A percentile compares a stretch with the other conserved stretches of the same genome.
Conservation (phyloP, 92 coral and sea anemone genomes). For the Siderastrea siderea region DNA sequence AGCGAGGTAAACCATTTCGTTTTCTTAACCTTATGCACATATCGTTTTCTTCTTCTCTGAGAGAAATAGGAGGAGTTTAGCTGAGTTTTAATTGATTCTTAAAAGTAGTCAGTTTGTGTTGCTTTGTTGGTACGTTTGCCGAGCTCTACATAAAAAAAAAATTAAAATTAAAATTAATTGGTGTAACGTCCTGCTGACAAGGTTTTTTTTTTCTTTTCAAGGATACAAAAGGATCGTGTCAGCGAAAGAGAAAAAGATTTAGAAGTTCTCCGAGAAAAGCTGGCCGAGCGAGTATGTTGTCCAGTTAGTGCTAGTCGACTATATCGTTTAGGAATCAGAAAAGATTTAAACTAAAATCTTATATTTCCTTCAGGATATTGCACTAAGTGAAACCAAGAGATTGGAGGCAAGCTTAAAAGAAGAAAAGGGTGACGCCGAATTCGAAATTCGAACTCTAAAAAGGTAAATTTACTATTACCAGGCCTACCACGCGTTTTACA, state of each 20-base stretch:
- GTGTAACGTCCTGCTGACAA: too few species aligned
- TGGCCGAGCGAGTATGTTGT: constrained; percentile 70
- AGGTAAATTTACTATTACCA: constrained; percentile 37
- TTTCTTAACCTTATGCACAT: too few species aligned
- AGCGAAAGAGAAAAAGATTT: constrained; percentile 82
- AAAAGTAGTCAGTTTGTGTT: too few species aligned
- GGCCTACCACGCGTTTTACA: neutral
- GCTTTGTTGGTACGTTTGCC: too few species aligned
- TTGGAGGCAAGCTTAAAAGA: constrained; percentile 67
- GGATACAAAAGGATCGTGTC: constrained; percentile 96
- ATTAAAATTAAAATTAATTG: too few species aligned
- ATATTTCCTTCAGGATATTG: constrained; percentile 52
- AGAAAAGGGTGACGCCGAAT: constrained; percentile 78
- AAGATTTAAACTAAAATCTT: neutral
- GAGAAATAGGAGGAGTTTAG: too few species aligned
- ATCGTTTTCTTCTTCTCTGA: too few species aligned
- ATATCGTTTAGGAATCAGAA: too few species aligned
- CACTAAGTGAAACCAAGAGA: constrained; percentile 67
- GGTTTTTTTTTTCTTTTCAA: constrained; percentile 13
- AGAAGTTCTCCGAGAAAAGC: constrained; percentile 77
- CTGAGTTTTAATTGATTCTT: too few species aligned
- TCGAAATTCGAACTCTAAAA: constrained; percentile 70
- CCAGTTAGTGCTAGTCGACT: neutral
- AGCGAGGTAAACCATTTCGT: constrained; percentile 74
- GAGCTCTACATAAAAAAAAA: too few species aligned